A percentile compares a stretch with the other conserved stretches of the same genome.
Evolutionary conservation across 2,888 invertebrate genomes (phyloP).

Genomic region (Tiliacea aurago): DNA sequence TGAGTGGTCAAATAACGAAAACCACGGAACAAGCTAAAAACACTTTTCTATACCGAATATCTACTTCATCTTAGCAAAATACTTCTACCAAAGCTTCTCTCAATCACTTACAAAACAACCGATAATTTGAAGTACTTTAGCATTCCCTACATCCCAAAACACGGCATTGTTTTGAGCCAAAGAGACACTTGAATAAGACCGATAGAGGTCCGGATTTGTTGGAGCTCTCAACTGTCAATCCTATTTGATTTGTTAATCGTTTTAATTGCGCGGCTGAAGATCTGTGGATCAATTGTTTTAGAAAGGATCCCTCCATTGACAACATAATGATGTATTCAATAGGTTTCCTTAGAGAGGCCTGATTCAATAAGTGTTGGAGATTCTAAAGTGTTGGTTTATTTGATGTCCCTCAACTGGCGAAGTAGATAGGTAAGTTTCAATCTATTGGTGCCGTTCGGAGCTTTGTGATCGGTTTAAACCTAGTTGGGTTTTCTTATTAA

Average conservation of each 20-base stretch:
- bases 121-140: constrained; percentile 24
- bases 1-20: neutral
- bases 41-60: neutral
- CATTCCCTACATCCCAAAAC: constrained; percentile 24
- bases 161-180: constrained; percentile 42
- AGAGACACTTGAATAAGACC: constrained; percentile 43
- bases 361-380: constrained; percentile 44
- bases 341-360: constrained; percentile 22
- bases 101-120: constrained; percentile 6
- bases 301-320: constrained; percentile 30
- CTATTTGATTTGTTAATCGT: constrained; percentile 63
- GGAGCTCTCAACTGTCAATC: constrained; percentile 32
- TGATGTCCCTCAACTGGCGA: constrained; percentile 22
- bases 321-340: constrained; percentile 43
- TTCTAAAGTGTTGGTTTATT: constrained; percentile 38
- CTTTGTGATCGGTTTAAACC: constrained; percentile 24
- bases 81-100: constrained; percentile 14
- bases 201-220: constrained; percentile 41
- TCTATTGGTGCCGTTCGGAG: constrained; percentile 14
- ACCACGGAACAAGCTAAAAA: neutral
- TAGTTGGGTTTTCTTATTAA: neutral
- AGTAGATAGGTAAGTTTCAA: constrained; percentile 36
- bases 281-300: constrained; percentile 46
- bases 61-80: constrained; percentile 1
- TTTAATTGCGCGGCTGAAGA: constrained; percentile 36